These are phyloP conservation scores for Falco concolor DNA, from an alignment of 2,797 vertebrate genomes.

Conservation along the genomic window DNA sequence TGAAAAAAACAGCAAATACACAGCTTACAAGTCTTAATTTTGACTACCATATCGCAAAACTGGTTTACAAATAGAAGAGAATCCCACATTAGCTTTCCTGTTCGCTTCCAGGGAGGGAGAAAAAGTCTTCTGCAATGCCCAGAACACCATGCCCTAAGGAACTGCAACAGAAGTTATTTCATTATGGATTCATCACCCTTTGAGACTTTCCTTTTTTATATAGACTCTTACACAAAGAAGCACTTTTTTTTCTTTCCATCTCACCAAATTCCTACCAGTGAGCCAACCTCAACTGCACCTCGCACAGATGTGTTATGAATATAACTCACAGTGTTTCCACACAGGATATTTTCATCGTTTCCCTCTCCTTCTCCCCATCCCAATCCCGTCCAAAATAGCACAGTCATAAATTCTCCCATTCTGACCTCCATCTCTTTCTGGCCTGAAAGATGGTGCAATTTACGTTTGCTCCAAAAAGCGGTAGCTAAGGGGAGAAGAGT, in stretches of 20 bases:
- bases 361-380: not conserved
- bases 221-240: not conserved
- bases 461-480: not conserved
- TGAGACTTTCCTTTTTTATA: not conserved
- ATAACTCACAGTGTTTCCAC: constrained; percentile 65
- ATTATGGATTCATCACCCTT: not conserved
- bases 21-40: not conserved
- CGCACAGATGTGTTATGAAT: constrained; percentile 66
- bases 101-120: not conserved
- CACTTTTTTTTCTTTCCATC: constrained; percentile 44
- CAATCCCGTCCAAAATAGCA: not conserved
- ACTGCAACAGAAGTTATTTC: not conserved
- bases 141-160: not conserved
- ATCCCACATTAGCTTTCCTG: not conserved
- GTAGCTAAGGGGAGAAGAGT: not conserved
- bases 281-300: constrained; percentile 41
- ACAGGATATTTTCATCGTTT: constrained; percentile 11
- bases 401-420: not conserved
- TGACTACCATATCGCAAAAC: not conserved
- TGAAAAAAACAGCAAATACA: not conserved
- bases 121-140: not conserved
- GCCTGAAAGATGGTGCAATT: not conserved
- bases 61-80: not conserved
- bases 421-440: not conserved
- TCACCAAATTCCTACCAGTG: constrained; percentile 49